These are phyloP conservation scores for Sarotherodon lohbergeri DNA, from an alignment of 2,113 vertebrate species.

Conservation along the genomic window DNA sequence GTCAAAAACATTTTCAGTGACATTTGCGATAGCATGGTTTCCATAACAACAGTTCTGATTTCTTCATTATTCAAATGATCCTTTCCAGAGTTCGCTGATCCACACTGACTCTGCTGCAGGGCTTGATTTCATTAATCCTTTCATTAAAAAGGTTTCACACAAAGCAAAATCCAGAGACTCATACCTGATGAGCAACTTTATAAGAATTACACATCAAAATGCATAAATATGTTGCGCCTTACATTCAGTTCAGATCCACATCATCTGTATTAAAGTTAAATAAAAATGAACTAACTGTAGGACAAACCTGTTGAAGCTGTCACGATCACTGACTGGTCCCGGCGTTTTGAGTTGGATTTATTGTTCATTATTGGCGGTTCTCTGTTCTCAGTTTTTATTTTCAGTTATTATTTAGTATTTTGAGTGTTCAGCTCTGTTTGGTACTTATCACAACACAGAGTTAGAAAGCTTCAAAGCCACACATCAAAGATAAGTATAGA, in stretches of 20 bases:
- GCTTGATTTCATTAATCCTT: neutral
- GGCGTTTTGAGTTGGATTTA: neutral
- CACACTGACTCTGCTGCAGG: neutral
- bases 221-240: neutral
- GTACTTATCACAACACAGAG: neutral
- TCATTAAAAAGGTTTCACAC: neutral
- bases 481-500: neutral
- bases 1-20: slow-evolving; percentile 31
- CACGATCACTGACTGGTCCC: neutral
- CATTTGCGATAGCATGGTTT: slow-evolving; percentile 30
- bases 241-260: neutral
- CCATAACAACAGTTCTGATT: slow-evolving; percentile 47
- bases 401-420: neutral
- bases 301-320: neutral
- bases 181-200: neutral
- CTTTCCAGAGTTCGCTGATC: neutral
- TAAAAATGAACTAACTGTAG: neutral
- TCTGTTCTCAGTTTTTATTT: neutral
- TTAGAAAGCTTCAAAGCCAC: neutral
- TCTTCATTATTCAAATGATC: neutral
- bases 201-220: neutral
- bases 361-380: neutral
- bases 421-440: neutral
- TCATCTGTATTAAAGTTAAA: neutral
- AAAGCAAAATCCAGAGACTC: neutral